phyloP scores from a whole-genome alignment of 2,797 vertebrate species.

The Acanthiza pusilla region DNA sequence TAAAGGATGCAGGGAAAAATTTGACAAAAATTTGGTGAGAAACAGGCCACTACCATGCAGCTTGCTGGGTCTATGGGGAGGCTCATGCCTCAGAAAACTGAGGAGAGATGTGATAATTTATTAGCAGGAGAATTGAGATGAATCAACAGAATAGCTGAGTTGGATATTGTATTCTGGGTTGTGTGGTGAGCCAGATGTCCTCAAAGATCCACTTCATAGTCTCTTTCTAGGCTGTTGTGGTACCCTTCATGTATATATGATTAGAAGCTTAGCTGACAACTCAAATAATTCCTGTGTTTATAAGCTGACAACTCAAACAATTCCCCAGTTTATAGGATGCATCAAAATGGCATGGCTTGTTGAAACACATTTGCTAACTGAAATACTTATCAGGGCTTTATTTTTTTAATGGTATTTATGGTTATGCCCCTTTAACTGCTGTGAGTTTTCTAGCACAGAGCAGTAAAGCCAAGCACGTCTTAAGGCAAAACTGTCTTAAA shows the following conservation, averaged over 20 bases:
- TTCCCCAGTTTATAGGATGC: not conserved
- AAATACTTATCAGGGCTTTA: not conserved
- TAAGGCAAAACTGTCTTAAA: constrained; percentile 19
- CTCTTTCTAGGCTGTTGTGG: not conserved
- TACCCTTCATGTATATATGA: not conserved
- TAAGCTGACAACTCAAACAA: not conserved
- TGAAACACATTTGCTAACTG: not conserved
- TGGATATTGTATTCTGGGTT: not conserved
- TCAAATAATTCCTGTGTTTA: not conserved
- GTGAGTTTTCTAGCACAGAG: not conserved
- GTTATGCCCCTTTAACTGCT: not conserved
- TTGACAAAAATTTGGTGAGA: not conserved
- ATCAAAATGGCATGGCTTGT: not conserved
- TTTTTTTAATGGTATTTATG: not conserved
- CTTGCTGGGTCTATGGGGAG: not conserved
- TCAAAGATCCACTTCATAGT: not conserved
- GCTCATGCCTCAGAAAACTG: not conserved
- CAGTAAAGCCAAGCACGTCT: not conserved
- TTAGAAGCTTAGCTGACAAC: not conserved
- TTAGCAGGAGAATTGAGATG: not conserved
- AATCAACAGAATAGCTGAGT: not conserved
- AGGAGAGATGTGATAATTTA: not conserved
- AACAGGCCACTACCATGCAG: fast-evolving
- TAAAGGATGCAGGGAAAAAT: not conserved
- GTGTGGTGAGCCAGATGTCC: not conserved